Evolutionary conservation across 2,113 vertebrate genomes (phyloP).

Genomic region (Telmatochromis sp.): DNA sequence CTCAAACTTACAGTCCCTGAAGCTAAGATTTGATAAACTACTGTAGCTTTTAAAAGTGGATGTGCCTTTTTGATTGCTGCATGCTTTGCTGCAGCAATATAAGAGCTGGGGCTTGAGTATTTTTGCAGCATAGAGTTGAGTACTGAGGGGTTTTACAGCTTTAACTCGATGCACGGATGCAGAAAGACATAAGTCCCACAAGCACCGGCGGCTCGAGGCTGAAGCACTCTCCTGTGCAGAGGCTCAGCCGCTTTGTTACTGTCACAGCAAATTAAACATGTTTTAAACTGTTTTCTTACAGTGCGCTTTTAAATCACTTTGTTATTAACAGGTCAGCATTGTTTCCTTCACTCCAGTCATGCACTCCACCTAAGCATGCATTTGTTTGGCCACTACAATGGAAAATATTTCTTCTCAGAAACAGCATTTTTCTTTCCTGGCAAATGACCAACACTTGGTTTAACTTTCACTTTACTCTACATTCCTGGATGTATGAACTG

Average conservation of each 20-base stretch:
- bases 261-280: conserved; percentile 23
- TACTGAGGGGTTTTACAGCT: not conserved
- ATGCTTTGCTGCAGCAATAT: not conserved
- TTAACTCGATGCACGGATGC: conserved; percentile 1
- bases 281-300: not conserved
- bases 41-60: not conserved
- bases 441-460: not conserved
- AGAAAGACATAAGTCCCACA: not conserved
- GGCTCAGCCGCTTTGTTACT: not conserved
- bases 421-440: not conserved
- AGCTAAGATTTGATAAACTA: not conserved
- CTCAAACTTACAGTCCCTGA: not conserved
- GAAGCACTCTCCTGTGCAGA: not conserved
- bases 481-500: not conserved
- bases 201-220: not conserved
- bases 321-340: not conserved
- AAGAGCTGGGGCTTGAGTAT: not conserved
- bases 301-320: not conserved
- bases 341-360: not conserved
- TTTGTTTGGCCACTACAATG: not conserved
- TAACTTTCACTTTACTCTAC: not conserved
- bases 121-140: not conserved
- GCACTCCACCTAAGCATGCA: not conserved
- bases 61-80: not conserved
- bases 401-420: not conserved